Conservation (phyloP, 2,888 invertebrate genomes). For the Chrysolina oricalcia region DNA sequence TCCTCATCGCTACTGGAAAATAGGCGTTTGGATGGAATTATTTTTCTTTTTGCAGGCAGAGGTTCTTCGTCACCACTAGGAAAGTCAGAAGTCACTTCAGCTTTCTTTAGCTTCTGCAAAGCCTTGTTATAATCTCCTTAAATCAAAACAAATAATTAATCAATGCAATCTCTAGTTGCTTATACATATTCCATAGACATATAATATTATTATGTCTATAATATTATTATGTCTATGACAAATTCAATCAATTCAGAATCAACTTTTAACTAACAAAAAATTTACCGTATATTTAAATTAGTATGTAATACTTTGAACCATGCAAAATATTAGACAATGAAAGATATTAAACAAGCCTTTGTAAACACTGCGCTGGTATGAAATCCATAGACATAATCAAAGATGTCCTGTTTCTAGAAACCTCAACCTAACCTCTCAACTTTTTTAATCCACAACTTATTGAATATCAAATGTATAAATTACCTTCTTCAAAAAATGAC, state of each 20-base stretch:
- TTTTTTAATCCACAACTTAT: conserved; percentile 3
- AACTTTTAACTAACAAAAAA: conserved; percentile 1
- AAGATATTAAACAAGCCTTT: neutral
- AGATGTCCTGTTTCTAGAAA: neutral
- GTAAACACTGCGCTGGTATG: neutral
- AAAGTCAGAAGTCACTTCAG: conserved; percentile 20
- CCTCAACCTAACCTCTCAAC: neutral
- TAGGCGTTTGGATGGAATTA: neutral
- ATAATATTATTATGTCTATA: neutral
- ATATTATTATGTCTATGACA: neutral
- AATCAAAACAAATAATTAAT: conserved; percentile 9
- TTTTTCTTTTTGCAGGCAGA: conserved; percentile 7
- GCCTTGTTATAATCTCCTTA: conserved; percentile 20
- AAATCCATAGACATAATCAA: neutral
- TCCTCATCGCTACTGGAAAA: conserved; percentile 19
- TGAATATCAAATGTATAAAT: conserved; percentile 9
- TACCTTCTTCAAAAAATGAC: conserved; percentile 20
- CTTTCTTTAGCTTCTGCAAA: conserved; percentile 14
- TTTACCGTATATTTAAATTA: neutral
- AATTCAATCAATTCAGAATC: neutral
- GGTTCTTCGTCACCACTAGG: conserved; percentile 21
- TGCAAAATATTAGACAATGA: neutral
- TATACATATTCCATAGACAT: neutral
- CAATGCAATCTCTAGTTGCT: neutral
- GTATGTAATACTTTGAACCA: neutral